Evolutionary conservation across 2,797 vertebrate genomes (phyloP), one percentile per base, ranked within the genome.

Genomic region (Chrysocyon brachyurus): DNA sequence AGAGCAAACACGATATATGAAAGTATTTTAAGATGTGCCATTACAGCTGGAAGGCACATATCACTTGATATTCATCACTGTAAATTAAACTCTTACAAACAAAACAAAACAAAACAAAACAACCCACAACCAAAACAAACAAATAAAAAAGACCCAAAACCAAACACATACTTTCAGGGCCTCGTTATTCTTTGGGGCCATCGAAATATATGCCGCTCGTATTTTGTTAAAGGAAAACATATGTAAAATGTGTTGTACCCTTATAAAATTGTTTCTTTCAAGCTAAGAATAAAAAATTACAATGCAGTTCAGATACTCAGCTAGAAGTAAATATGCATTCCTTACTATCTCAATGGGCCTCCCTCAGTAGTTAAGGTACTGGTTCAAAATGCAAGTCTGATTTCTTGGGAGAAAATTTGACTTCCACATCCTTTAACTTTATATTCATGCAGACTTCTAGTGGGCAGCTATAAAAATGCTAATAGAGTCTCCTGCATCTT

Each of bases 381-480:
- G 54, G 22, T 70, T 93, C 40, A 88, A 90, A 86, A 46, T 79
- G 12, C 75, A 14, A 54, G 22, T 85, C 28, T 68, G 87, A 96
- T 90, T 94, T 92, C 49, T 72, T 93, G 54, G 63, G 33, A 87
- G 84, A 85, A 72, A 92, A 89, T 91, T 90, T 87, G 17, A 94
- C 66, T 82, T 88, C 15, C 88, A 36, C 10, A 59, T 28, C 12
- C 22, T 90, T 95, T 94, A 79, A 68, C 72, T 87, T 79, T 70
- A 52, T 75, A 90, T 72, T 94, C 64, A 96, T 82, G 46, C 40
- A 94, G 46, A 95, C 33, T 83, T 96, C 46, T 57, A 61, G 33
- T 79, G 73, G 63, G 17, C 59, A 91, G 82, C 78, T 92, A 83
- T 94, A 92, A 96, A 96, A 95, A 94, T 97, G 68, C 54, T 89